Conservation (phyloP, 2,888 invertebrate species). For the Meghimatium bilineatum region DNA sequence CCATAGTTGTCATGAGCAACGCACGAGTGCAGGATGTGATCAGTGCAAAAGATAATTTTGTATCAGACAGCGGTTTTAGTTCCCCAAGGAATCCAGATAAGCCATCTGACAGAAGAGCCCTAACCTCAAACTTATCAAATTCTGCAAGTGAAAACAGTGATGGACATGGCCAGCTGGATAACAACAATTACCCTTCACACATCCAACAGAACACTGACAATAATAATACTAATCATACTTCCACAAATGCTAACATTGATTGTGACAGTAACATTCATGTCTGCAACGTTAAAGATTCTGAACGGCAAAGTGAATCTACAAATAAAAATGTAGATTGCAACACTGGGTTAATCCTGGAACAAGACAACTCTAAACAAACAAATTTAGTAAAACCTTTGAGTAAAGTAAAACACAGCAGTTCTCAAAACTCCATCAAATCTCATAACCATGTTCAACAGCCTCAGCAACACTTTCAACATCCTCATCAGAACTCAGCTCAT, state of each 20-base stretch:
- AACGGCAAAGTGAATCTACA: conserved; percentile 40
- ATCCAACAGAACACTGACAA: not conserved
- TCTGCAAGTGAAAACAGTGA: conserved; percentile 17
- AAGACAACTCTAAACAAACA: not conserved
- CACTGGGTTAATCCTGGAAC: not conserved
- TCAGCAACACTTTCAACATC: conserved; percentile 1
- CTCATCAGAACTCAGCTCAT: conserved; percentile 18
- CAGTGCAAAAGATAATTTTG: conserved; percentile 16
- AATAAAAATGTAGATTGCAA: conserved; percentile 3
- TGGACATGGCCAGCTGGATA: not conserved
- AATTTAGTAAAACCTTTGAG: not conserved
- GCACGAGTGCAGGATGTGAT: not conserved
- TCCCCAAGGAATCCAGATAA: conserved; percentile 60
- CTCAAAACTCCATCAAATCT: conserved; percentile 10
- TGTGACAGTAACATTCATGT: conserved; percentile 1
- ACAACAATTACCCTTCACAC: not conserved
- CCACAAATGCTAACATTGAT: conserved; percentile 15
- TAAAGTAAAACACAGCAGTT: not conserved
- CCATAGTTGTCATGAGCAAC: not conserved
- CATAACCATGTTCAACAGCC: not conserved
- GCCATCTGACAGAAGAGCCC: conserved; percentile 25
- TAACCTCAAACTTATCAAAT: conserved; percentile 14
- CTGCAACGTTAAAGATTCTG: conserved; percentile 39
- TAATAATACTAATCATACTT: conserved; percentile 6
- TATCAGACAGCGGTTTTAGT: conserved; percentile 69